Conservation (phyloP, 2,888 invertebrate species). For the Matsumyia berberina region DNA sequence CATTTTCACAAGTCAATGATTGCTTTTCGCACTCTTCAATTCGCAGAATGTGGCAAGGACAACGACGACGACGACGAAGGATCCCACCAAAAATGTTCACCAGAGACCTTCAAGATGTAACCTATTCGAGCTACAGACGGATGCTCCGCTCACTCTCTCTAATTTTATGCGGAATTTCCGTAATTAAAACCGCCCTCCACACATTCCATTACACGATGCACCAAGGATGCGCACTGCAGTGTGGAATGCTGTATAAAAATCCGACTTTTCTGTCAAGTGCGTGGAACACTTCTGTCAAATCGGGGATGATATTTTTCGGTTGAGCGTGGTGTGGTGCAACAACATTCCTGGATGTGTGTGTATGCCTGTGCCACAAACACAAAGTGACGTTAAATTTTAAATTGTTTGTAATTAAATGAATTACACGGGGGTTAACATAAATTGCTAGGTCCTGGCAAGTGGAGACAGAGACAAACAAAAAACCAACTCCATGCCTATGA, state of each 20-base stretch:
- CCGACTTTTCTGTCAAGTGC: slow-evolving; percentile 67
- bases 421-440: slow-evolving; percentile 73
- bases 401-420: slow-evolving; percentile 76
- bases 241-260: slow-evolving; percentile 38
- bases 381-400: slow-evolving; percentile 74
- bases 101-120: slow-evolving; percentile 67
- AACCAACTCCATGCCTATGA: background rate
- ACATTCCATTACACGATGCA: slow-evolving; percentile 65
- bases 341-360: slow-evolving; percentile 30
- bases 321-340: slow-evolving; percentile 23
- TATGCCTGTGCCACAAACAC: slow-evolving; percentile 46
- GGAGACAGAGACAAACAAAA: too few relatives aligned
- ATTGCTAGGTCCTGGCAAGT: slow-evolving; percentile 60
- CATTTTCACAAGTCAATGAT: slow-evolving; percentile 73
- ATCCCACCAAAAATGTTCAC: slow-evolving; percentile 15
- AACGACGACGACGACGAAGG: slow-evolving; percentile 25
- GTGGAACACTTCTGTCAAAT: slow-evolving; percentile 58
- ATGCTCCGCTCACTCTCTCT: slow-evolving; percentile 40
- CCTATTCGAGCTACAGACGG: slow-evolving; percentile 42
- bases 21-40: slow-evolving; percentile 74
- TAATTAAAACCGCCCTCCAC: slow-evolving; percentile 75
- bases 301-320: slow-evolving; percentile 3
- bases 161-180: slow-evolving; percentile 77
- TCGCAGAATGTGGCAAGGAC: slow-evolving; percentile 5
- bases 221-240: slow-evolving; percentile 49